These are phyloP conservation scores for Ephydatia muelleri DNA, from an alignment of 37 sponge, comb jelly and placozoan species.

Conservation along the genomic window DNA sequence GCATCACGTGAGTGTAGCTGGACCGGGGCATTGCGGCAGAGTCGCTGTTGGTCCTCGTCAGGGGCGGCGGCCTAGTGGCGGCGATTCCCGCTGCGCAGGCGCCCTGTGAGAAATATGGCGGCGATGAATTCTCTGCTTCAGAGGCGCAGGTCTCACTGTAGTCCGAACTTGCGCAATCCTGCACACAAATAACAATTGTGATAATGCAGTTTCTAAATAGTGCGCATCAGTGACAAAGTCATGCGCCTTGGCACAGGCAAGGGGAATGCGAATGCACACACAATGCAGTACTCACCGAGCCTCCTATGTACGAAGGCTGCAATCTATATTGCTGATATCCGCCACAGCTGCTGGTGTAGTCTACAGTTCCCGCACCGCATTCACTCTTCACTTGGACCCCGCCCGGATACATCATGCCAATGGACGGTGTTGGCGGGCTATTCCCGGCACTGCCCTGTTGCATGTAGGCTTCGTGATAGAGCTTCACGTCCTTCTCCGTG, in stretches of 20 bases:
- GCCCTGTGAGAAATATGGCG: neutral
- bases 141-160: conserved; percentile 40
- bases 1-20: neutral
- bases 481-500: conserved; percentile 53
- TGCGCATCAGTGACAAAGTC: neutral
- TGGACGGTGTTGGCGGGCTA: conserved; percentile 25
- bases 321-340: conserved; percentile 43
- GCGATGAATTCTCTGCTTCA: conserved; percentile 31
- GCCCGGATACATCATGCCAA: conserved; percentile 3
- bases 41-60: conserved; percentile 61
- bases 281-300: conserved; percentile 40
- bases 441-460: neutral
- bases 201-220: neutral
- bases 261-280: neutral
- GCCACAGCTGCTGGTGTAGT: conserved; percentile 6
- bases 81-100: conserved; percentile 32
- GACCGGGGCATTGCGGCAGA: conserved; percentile 24
- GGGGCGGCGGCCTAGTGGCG: conserved; percentile 40
- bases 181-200: neutral
- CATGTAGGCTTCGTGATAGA: conserved; percentile 13
- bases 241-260: neutral
- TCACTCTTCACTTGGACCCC: conserved; percentile 19
- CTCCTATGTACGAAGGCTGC: conserved; percentile 16
- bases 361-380: neutral
- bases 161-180: conserved; percentile 26